These are phyloP conservation scores for Ophion ventricosus DNA, from an alignment of 2,888 invertebrate species.

Conservation along the genomic window DNA sequence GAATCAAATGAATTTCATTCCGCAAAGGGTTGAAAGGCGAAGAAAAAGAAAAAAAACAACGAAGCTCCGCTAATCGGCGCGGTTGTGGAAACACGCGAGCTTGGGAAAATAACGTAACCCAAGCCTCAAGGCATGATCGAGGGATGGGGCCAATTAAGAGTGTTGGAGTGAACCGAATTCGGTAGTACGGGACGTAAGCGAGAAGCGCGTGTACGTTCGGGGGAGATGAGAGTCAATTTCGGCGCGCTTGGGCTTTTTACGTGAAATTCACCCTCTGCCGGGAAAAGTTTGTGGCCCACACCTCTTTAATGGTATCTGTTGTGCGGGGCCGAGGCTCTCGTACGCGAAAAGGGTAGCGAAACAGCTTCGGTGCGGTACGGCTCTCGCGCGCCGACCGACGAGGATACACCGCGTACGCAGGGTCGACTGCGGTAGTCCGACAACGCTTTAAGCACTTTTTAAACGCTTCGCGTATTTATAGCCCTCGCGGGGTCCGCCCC, in stretches of 20 bases:
- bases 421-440: slow-evolving; percentile 58
- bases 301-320: slow-evolving; percentile 38
- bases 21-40: not conserved
- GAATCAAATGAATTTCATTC: not conserved
- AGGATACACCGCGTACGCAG: slow-evolving; percentile 26
- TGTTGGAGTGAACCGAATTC: slow-evolving; percentile 54
- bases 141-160: slow-evolving; percentile 58
- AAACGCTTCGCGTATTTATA: slow-evolving; percentile 70
- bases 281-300: slow-evolving; percentile 57
- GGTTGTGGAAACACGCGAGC: slow-evolving; percentile 60
- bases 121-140: slow-evolving; percentile 16
- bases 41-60: not conserved
- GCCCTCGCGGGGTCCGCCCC: slow-evolving; percentile 58
- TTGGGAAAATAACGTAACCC: slow-evolving; percentile 60
- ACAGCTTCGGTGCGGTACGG: slow-evolving; percentile 47
- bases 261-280: slow-evolving; percentile 63
- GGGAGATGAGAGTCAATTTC: slow-evolving; percentile 68
- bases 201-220: slow-evolving; percentile 59
- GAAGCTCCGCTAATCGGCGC: slow-evolving; percentile 62
- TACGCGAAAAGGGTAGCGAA: slow-evolving; percentile 41
- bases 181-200: slow-evolving; percentile 68
- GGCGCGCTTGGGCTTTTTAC: slow-evolving; percentile 67
- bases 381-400: slow-evolving; percentile 25
- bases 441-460: slow-evolving; percentile 71
- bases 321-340: slow-evolving; percentile 23